Conservation (phyloP, 2,797 vertebrate species). For the Girardinus metallicus region DNA sequence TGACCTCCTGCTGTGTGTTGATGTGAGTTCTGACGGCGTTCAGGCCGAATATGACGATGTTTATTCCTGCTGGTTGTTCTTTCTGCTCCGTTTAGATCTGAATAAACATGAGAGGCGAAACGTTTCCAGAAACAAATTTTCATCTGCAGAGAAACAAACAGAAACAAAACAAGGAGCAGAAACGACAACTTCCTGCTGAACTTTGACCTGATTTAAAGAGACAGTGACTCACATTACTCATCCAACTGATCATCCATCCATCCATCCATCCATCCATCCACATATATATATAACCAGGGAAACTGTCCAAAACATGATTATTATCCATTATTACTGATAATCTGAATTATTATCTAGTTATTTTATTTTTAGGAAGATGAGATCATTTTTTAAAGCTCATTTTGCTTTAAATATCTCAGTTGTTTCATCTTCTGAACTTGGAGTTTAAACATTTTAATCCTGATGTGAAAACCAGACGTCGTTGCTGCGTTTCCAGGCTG, state of each 20-base stretch:
- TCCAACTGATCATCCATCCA: too few relatives aligned
- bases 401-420: background rate
- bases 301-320: background rate
- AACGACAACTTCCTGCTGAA: too few relatives aligned
- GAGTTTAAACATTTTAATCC: background rate
- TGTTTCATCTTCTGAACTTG: background rate
- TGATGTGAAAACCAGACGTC: slow-evolving; percentile 3
- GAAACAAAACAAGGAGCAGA: too few relatives aligned
- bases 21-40: too few relatives aligned
- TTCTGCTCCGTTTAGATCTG: too few relatives aligned
- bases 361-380: background rate
- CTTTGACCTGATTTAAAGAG: too few relatives aligned
- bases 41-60: too few relatives aligned
- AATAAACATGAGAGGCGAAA: too few relatives aligned
- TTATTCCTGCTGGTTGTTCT: too few relatives aligned
- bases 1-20: too few relatives aligned
- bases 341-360: background rate
- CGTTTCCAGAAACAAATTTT: too few relatives aligned
- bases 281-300: background rate
- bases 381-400: background rate
- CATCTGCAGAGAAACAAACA: too few relatives aligned
- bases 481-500: background rate
- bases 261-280: background rate
- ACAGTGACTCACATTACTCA: background rate
- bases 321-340: background rate